Base-by-base conservation (phyloP, 2,797 vertebrate genomes). In the Coranthus polyacanthus region DNA sequence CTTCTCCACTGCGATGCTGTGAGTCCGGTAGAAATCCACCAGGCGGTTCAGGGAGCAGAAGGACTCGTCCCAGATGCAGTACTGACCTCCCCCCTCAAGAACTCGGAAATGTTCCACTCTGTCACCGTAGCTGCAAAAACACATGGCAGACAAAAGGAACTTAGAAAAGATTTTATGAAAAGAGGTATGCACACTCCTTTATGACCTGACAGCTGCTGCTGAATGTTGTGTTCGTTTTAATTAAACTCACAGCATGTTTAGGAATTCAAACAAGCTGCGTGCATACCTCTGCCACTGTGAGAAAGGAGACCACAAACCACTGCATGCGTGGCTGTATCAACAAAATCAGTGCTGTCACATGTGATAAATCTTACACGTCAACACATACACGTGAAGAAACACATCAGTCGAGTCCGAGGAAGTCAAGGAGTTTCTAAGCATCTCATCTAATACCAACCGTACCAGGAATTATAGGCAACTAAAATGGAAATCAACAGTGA, bases 21-120 rank as follows among this genome's bases (percentile, higher is more conserved):
- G 94, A 0, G 68, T 93, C 22, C 94, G 86, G 91, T 98, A 97
- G 93, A 95, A 97, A 34, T 96, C 95, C 64, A 97, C 95, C 90
- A 97, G 84, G 42, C 95, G 93, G 0, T 97, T 97, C 42, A 98
- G 90, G 50, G 96, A 97, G 73, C 89, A 90, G 83, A 97, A 98
- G 37, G 93, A 93, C 70, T 96, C 93, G 2, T 96, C 95, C 96
- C 96, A 98, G 70, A 98, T 92, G 81, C 92, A 95, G 86, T 97
- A 97, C 63, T 93, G 96, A 36, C 96, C 95, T 0, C 89, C 91
- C 0, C 84, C 92, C 74, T 97, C 95, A 53, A 97, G 93, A 7
- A 97, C 96, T 29, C 95, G 94, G 91, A 98, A 96, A 70, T 97
- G 96, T 54, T 97, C 95, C 55, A 97, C 94, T 1, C 93, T 88